Base-by-base conservation (phyloP, 30 jellyfish, hydroid and myxozoan genomes). In the Hydractinia symbiolongicarpus region DNA sequence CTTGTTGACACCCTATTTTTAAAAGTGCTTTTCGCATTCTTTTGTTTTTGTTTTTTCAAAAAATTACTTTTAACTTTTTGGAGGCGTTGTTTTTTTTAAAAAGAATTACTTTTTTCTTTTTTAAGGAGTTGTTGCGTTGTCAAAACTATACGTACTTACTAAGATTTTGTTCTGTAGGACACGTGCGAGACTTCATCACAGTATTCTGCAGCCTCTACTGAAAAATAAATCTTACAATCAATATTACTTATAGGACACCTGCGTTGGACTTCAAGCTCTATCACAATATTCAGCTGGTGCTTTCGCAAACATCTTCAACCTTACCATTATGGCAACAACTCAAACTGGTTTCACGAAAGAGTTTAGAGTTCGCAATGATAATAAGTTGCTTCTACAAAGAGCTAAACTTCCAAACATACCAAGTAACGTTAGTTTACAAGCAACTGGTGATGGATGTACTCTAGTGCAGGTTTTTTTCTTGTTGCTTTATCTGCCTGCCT, bases 361-460 rank as follows among this genome's bases (percentile, higher is more conserved):
- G 8, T 64, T 64, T 13, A 64, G 4, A 64, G 74, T 64, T 7
- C 19, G 8, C 19, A 6, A 50, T 61, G 62, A 78, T 8, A 78
- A 78, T 40, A 78, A 61, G 61, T 6, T 78, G 70, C 40, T 78
- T 10, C 14, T 78, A 11, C 86, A 78, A 54, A 78, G 60, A 50
- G 11, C 58, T 11, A 5, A 61, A 20, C 44, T 78, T 16, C 7
- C 44, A n/a, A 14, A 75, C 11, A 4, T 78, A 11, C 86, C 86
- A 16, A 49, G 50, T 30, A 78, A 78, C 40, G 4, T 78, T 8
- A 78, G 61, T n/a, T 4, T 78, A 57, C 49, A n/a, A 60, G 86
- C 86, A 55, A 78, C 86, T 15, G 86, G 86, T 7, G 10, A 49
- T n/a, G 86, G 86, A 7, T 78, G 86, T 78, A 81, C 86, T 78